Evolutionary conservation across 2,113 vertebrate genomes (phyloP).

Genomic region (Equus quagga): DNA sequence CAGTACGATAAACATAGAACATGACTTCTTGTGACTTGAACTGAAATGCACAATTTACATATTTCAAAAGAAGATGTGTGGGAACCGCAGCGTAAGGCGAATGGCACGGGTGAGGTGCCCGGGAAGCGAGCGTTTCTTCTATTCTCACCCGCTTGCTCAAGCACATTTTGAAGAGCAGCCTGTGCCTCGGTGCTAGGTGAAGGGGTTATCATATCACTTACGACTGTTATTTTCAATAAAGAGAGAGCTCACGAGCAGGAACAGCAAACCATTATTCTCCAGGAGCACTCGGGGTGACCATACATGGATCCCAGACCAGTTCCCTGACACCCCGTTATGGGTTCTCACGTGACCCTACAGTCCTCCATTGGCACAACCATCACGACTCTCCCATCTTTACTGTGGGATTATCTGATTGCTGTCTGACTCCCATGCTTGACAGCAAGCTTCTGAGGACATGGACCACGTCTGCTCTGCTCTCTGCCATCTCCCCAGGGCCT

Average conservation of each 20-base stretch:
- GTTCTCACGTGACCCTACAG: neutral
- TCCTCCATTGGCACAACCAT: fast-evolving
- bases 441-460: neutral
- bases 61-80: neutral
- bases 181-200: neutral
- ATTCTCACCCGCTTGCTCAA: neutral
- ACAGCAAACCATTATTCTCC: neutral
- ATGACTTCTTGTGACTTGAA: neutral
- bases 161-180: neutral
- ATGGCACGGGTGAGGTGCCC: fast-evolving
- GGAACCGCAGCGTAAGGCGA: neutral
- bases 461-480: neutral
- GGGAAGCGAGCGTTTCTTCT: neutral
- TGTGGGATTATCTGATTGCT: neutral
- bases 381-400: neutral
- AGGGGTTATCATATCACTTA: neutral
- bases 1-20: neutral
- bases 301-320: neutral
- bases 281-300: neutral
- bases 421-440: neutral
- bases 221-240: neutral
- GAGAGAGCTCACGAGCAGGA: neutral
- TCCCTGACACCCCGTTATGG: neutral
- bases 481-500: neutral
- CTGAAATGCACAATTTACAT: neutral